Evolutionary conservation across 2,797 vertebrate species (phyloP), one percentile per base, ranked within the genome.

Genomic region (Gambusia yucatana): DNA sequence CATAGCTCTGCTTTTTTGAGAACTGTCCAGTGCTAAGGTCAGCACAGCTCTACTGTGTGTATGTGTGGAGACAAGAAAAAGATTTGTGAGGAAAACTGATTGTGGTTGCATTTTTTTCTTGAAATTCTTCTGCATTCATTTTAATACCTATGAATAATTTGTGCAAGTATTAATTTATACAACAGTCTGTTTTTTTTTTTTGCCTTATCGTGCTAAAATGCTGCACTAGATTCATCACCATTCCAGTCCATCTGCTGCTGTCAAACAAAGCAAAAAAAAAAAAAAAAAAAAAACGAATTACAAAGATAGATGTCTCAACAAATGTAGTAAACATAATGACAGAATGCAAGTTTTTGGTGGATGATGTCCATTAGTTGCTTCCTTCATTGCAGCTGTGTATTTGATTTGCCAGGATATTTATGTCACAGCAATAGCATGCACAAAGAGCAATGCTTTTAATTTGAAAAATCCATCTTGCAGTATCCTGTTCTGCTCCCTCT

Each of bases 1-100:
- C 89, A 88, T 87, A 88, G 88, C 84, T 78, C 73, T 76, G 85
- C 78, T 86, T 92, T 88, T 81, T 86, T 84, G 88, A 92, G 83
- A 22, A 86, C 73, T 69, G 81, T 43, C 84, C 79, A 84, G 82
- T 87, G 90, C 92, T 84, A 87, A 78, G 81, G 88, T 94, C 91
- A 93, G 93, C 93, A 47, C 46, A 93, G 84, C 85, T 87, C 84
- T 77, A 47, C 61, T 76, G 67, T 79, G 65, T 82, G 77, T 82
- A 50, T 52, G 75, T 50, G 76, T 44, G 63, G 25, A 25, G 22
- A 11, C 36, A 13, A 43, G 33, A 17, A 44, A 30, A n/a, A 71
- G 28, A 69, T 17, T n/a, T 70, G 5, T 3, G 14, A 71, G n/a
- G 41, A 28, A 80, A 10, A 43, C 16, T 71, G 70, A 74, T 50